A percentile compares a stretch with the other conserved stretches of the same genome.
phyloP scores from a whole-genome alignment of 2,888 invertebrate genomes.

The Chymomyza amoena region DNA sequence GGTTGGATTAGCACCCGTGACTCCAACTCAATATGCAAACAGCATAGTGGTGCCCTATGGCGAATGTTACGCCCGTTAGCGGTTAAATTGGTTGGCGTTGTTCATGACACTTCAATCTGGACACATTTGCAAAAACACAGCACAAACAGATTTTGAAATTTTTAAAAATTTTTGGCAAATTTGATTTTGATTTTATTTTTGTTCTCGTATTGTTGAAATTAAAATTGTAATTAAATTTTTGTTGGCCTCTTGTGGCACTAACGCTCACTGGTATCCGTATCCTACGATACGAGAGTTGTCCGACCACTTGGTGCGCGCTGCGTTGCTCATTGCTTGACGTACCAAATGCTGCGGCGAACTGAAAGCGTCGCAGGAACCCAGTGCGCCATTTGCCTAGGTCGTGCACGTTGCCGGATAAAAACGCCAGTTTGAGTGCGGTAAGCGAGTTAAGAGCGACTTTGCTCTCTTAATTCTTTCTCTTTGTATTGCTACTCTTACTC shows the following conservation, averaged over 20 bases:
- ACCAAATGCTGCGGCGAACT: conserved; percentile 62
- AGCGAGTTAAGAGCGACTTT: not conserved
- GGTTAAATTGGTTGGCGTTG: conserved; percentile 24
- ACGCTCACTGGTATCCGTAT: conserved; percentile 14
- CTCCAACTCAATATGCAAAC: conserved; percentile 36
- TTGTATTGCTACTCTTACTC: not conserved
- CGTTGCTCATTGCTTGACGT: conserved; percentile 50
- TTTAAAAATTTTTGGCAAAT: conserved; percentile 15
- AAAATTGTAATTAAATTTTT: not conserved
- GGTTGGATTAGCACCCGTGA: conserved; percentile 21
- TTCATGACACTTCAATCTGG: conserved; percentile 37
- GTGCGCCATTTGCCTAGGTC: conserved; percentile 42
- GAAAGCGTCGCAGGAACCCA: conserved; percentile 36
- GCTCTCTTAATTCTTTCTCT: not conserved
- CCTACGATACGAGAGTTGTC: not conserved
- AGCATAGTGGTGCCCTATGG: conserved; percentile 28
- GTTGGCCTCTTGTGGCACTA: not conserved
- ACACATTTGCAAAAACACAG: conserved; percentile 12
- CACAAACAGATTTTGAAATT: not conserved
- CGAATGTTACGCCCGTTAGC: conserved; percentile 39
- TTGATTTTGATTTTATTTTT: not conserved
- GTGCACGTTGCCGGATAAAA: conserved; percentile 47
- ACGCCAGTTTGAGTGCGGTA: conserved; percentile 4
- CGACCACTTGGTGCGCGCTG: conserved; percentile 45
- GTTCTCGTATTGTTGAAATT: not conserved